A percentile compares a stretch with the other conserved stretches of the same genome.
phyloP scores from a whole-genome alignment of 1,140 invertebrate species.

The Zaprionus capensis region DNA sequence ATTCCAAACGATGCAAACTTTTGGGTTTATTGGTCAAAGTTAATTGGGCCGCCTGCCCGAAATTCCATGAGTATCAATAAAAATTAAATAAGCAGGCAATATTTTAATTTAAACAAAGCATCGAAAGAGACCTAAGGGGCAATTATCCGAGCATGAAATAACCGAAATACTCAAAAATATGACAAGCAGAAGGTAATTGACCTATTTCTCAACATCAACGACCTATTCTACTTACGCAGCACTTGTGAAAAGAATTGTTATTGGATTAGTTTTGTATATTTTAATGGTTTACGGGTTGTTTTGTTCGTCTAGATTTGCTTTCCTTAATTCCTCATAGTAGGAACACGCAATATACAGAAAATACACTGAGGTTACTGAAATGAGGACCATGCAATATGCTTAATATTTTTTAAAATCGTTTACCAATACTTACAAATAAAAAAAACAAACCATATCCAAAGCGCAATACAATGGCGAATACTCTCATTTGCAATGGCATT shows the following conservation, averaged over 20 bases:
- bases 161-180: not conserved
- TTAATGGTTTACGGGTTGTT: not conserved
- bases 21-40: slow-evolving; percentile 8
- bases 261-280: not conserved
- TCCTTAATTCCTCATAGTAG: slow-evolving; percentile 19
- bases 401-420: not conserved
- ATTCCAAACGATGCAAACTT: not conserved
- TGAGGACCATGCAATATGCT: not conserved
- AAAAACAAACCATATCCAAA: slow-evolving; percentile 20
- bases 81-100: slow-evolving; percentile 25
- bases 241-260: not conserved
- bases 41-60: not conserved
- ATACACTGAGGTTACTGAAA: slow-evolving; percentile 24
- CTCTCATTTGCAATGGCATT: slow-evolving; percentile 34
- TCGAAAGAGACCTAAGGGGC: not conserved
- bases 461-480: not conserved
- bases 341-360: slow-evolving; percentile 26
- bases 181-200: not conserved
- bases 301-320: not conserved
- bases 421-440: not conserved
- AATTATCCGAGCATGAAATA: slow-evolving; percentile 14
- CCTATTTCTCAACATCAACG: not conserved
- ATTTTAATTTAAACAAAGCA: slow-evolving; percentile 21
- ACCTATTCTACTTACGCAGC: too few relatives aligned
- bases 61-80: slow-evolving; percentile 21